Evolutionary conservation across 2,888 invertebrate genomes (phyloP), one percentile per base, ranked within the genome.

Genomic region (Baronia brevicornis): DNA sequence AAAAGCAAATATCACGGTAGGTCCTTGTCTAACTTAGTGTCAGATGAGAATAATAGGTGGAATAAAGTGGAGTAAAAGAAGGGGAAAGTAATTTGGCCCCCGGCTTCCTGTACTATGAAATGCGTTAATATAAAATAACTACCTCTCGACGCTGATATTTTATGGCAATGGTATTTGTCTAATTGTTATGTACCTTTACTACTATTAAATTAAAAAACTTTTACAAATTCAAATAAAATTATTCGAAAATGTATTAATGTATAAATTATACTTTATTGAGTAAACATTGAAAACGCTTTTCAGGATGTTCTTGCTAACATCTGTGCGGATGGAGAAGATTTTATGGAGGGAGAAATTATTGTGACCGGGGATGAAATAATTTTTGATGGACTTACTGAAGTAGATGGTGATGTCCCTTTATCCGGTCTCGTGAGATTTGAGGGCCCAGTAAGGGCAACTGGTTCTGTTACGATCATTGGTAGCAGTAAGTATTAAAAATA

Each of bases 401-500:
- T 47, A 0, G 37, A 39, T 4, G 44, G 45, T 1, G 19, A 35
- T 6, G 34, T 44, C 2, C 47, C 46, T 1, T 38, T 47, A 4
- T 25, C 8, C 10, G 42, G 43, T 1, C 30, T 22, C 0, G 31
- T 47, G 1, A 13, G 24, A n/a, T 32, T 46, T 4, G 18, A 20
- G 15, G 47, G 42, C 1, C 33, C 33, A 2, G 41, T 43, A 1
- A 32, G 34, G 2, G 44, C 41, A 0, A 14, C 28, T 3, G 46
- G 48, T 0, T 36, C 27, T 2, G 41, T 46, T 2, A 41, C 32
- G n/a, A 46, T 48, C 5, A 21, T 37, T 18, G 41, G 43, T 11
- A 39, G 11, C 29, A 35, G 39, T 42, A 30, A 19, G 36, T 22
- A 21, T 24, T 24, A 30, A 13, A 4, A 11, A 8, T n/a, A 18